Percentiles rank a stretch among this genome's conserved stretches.
Conservation (phyloP, 2,797 vertebrate genomes). For the Esox masquinongy region DNA sequence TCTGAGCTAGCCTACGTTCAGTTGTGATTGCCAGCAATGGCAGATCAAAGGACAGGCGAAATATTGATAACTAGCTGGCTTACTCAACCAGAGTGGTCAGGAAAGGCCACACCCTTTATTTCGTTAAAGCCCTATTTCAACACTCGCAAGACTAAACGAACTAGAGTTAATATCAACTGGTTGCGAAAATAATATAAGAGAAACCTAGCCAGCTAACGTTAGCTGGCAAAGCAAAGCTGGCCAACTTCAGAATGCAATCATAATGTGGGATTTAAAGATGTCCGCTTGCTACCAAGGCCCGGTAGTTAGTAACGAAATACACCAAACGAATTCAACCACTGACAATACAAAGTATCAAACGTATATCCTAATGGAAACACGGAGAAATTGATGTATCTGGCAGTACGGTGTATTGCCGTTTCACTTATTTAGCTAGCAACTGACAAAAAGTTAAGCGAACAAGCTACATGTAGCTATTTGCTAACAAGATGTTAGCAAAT, state of each 20-base stretch:
- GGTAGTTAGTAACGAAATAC: conserved; percentile 36
- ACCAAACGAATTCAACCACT: not conserved
- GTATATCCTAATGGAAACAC: not conserved
- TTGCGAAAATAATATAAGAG: not conserved
- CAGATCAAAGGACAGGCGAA: conserved; percentile 10
- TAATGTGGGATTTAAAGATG: conserved; percentile 61
- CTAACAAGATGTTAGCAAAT: not conserved
- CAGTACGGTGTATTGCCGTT: not conserved
- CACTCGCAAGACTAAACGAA: not conserved
- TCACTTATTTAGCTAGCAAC: not conserved
- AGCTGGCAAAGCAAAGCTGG: conserved; percentile 19
- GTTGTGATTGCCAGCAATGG: conserved; percentile 71
- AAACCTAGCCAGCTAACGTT: conserved; percentile 50
- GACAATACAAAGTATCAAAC: not conserved
- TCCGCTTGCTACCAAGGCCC: not conserved
- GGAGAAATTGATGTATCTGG: not conserved
- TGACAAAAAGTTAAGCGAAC: not conserved
- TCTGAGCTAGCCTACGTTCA: conserved; percentile 66
- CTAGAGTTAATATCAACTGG: not conserved
- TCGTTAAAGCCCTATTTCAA: not conserved
- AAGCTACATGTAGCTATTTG: conserved; percentile 10
- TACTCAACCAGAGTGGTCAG: conserved; percentile 12
- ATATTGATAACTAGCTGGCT: conserved; percentile 12
- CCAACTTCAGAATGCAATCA: not conserved
- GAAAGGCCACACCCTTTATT: not conserved